Conservation (phyloP, 2,113 vertebrate species). For the Lanius collurio region DNA sequence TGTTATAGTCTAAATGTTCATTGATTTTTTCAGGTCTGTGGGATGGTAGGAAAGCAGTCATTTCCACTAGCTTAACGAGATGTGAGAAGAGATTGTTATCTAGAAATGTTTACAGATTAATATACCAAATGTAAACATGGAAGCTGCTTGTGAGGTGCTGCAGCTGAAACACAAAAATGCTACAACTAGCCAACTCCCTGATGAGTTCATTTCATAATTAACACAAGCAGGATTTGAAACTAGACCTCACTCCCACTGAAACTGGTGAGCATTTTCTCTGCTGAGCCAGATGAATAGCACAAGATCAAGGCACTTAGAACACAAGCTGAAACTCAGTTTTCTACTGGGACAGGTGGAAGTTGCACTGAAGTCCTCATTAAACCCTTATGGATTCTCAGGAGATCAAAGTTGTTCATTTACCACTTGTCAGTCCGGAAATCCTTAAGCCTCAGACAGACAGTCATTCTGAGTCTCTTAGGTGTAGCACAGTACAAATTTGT, state of each 20-base stretch:
- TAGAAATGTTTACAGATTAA: background rate
- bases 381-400: background rate
- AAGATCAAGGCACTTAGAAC: background rate
- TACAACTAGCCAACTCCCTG: background rate
- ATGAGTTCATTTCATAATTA: background rate
- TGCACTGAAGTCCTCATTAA: background rate
- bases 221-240: background rate
- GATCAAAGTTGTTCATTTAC: background rate
- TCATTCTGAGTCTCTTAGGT: background rate
- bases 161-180: background rate
- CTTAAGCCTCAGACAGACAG: background rate
- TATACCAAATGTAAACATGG: background rate
- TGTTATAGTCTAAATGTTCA: background rate
- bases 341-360: background rate
- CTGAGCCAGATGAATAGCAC: background rate
- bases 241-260: background rate
- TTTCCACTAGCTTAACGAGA: background rate
- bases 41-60: background rate
- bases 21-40: background rate
- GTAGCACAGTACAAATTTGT: background rate
- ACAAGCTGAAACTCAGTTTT: background rate
- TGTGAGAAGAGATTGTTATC: background rate
- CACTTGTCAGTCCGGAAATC: background rate
- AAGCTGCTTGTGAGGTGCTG: background rate
- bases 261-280: background rate